Base-by-base conservation (phyloP, 2,888 invertebrate species). In the Leptopilina myrica region DNA sequence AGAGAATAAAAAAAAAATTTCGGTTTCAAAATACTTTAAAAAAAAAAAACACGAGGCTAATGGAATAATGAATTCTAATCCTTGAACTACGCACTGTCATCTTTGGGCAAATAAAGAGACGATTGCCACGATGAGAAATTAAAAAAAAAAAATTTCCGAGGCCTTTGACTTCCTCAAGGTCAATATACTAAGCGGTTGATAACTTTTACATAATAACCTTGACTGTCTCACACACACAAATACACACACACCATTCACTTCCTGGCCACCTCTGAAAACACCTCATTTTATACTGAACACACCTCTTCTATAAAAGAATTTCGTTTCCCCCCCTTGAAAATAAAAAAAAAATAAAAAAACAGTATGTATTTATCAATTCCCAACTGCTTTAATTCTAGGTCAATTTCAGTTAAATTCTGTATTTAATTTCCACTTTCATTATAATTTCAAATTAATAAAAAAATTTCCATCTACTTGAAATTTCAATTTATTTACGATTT, bases 151-250 rank as follows among this genome's bases (percentile, higher is more conserved):
- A 80, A 76, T 65, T 67, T 20, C 84, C 82, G 82, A 85, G 82
- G 83, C 77, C 75, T 73, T 80, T 81, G 80, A 80, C 80, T 81
- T 76, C 77, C 67, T 46, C 62, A 76, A 88, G 88, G 87, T 81
- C 84, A 84, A 81, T 59, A 78, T 75, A 53, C 56, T 33, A 83
- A 79, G 78, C 85, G 87, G 87, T 88, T 88, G 87, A 87, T 87
- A 86, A 84, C 87, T 88, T 86, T 85, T 85, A 81, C 83, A 84
- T 83, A 49, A 49, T 49, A 84, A 86, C 88, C 87, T 88, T 85
- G 85, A 86, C 78, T 69, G 76, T 78, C 78, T 80, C 82, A 81
- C 83, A 82, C 78, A 84, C 81, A 81, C 83, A 80, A 20, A 20
- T 77, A 84, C 80, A 77, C 76, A 77, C 76, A 79, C 83, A 81